Evolutionary conservation across 2,888 invertebrate species (phyloP), one percentile per base, ranked within the genome.

Genomic region (Papilio elwesi): DNA sequence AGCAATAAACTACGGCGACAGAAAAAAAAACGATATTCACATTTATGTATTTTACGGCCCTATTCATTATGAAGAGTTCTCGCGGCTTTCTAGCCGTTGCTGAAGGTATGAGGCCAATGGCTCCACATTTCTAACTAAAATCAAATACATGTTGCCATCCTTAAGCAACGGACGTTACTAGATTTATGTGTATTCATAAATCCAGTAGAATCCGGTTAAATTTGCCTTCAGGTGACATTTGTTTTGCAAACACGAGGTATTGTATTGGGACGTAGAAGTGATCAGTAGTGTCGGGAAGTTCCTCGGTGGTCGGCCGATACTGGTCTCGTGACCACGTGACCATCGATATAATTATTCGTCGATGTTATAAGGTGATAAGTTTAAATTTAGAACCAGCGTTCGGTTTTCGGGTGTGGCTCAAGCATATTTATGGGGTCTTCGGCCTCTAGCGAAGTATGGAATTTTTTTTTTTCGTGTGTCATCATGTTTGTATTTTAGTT

Each of bases 401-500:
- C n/a, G 26, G 36, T 72, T 70, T 48, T 55, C 48, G 15, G 15
- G 55, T 57, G 65, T 36, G 66, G 43, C 65, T 75, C 67, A 78
- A 80, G 82, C 78, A 78, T 74, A 83, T 88, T 81, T 87, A 88
- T 89, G 88, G 87, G 87, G 82, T 87, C 87, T 81, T 82, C 86
- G 75, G 83, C 83, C 79, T 88, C 86, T 52, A 87, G 85, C 77
- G 82, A 86, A 81, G 88, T 87, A 82, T 80, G 85, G 51, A 75
- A 68, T 76, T 78, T 62, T 70, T 5, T 38, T 64, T 55, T 26
- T 55, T 38, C 52, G 38, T 26, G 62, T 59, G 51, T 68, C 26
- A 57, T 68, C 26, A 57, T 48, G 43, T 48, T 68, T 38, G 1
- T 26, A 68, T 55, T 57, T 57, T 68, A 43, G 48, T 48, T 57